phyloP scores from a whole-genome alignment of 2,797 vertebrate species.

The Lepilemur ruficaudatus region DNA sequence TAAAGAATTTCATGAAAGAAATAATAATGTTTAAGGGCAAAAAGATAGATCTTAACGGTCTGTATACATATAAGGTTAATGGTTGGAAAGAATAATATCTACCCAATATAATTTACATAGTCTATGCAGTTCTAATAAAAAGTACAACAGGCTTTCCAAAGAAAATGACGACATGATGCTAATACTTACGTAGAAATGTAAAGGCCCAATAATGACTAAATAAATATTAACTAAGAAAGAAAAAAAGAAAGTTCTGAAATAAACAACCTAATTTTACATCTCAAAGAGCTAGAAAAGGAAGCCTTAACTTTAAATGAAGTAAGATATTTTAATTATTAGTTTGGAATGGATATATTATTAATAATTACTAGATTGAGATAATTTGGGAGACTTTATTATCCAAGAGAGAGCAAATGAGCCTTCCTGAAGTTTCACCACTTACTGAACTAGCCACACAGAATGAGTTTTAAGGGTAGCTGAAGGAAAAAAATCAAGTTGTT shows the following conservation, averaged over 20 bases:
- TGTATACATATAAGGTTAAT: too few species aligned
- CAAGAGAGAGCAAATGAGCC: not conserved
- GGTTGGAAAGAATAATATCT: too few species aligned
- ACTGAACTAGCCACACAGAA: not conserved
- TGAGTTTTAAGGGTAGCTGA: not conserved
- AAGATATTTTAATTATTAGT: not conserved
- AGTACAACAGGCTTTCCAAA: too few species aligned
- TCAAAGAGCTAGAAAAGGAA: not conserved
- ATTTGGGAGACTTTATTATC: not conserved
- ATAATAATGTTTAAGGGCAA: too few species aligned
- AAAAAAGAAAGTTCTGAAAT: not conserved
- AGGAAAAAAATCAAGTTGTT: not conserved
- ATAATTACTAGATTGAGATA: not conserved
- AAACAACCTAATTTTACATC: not conserved
- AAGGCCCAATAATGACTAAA: too few species aligned
- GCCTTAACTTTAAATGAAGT: not conserved
- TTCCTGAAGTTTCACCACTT: not conserved
- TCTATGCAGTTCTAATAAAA: too few species aligned
- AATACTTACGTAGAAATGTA: too few species aligned
- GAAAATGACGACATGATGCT: too few species aligned
- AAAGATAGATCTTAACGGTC: too few species aligned
- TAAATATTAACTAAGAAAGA: not conserved
- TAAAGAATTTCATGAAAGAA: too few species aligned
- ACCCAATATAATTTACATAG: too few species aligned
- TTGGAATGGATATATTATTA: not conserved